A percentile compares a stretch with the other conserved stretches of the same genome.
phyloP scores from a whole-genome alignment of 2,888 invertebrate genomes.

The Bimastos eiseni region DNA sequence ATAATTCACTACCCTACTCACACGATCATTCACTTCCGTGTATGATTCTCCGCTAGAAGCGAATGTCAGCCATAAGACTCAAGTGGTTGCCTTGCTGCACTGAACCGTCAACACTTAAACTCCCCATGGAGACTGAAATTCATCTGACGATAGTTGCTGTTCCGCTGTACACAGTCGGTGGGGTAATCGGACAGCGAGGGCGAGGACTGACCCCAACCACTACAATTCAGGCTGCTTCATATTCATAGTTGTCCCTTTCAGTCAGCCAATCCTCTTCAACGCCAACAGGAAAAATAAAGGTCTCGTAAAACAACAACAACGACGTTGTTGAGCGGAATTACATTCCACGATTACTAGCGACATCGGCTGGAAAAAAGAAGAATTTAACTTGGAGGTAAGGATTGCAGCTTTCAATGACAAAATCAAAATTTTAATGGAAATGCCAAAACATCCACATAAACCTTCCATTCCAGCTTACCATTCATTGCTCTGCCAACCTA shows the following conservation, averaged over 20 bases:
- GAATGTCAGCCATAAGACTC: background rate
- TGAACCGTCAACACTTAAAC: background rate
- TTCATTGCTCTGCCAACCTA: background rate
- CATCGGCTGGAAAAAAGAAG: background rate
- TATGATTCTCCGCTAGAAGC: background rate
- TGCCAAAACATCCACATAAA: background rate
- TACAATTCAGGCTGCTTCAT: background rate
- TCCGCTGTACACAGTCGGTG: background rate
- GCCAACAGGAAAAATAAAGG: background rate
- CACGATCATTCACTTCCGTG: background rate
- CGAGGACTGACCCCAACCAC: background rate
- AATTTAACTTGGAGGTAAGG: background rate
- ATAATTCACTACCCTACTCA: no score
- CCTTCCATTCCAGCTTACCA: background rate
- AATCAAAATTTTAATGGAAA: background rate
- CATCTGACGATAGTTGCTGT: background rate
- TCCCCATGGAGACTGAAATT: background rate
- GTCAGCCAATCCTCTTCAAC: background rate
- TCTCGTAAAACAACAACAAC: background rate
- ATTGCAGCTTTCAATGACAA: background rate
- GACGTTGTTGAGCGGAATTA: background rate
- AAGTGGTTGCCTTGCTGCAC: background rate
- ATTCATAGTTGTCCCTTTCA: background rate
- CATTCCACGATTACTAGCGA: background rate
- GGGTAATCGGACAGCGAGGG: background rate